Conservation (phyloP, 2,797 vertebrate genomes). For the Periparus ater region DNA sequence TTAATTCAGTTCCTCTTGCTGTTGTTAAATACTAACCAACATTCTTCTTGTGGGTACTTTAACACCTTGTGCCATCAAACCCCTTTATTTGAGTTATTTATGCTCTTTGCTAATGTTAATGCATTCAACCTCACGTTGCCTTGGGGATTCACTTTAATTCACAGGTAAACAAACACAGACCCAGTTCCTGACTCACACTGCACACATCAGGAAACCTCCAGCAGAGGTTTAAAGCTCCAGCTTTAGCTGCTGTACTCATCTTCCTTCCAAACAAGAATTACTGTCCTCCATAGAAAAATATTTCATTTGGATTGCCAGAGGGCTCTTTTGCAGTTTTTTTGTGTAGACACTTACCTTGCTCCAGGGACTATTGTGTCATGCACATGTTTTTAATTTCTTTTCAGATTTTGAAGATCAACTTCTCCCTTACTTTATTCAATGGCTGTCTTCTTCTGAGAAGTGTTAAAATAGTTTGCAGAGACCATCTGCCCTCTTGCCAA, state of each 20-base stretch:
- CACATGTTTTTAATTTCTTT: background rate
- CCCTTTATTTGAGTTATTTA: background rate
- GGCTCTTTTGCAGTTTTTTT: background rate
- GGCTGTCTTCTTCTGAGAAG: background rate
- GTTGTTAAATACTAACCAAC: background rate
- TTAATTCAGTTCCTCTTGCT: background rate
- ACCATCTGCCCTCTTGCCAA: conserved; percentile 23
- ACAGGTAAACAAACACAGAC: background rate
- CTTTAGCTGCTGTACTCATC: background rate
- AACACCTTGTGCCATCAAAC: background rate
- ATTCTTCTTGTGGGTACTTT: background rate
- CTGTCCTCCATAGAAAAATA: background rate
- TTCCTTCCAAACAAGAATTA: background rate
- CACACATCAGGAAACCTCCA: background rate
- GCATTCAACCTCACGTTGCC: background rate
- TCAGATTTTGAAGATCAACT: background rate
- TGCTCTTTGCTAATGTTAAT: background rate
- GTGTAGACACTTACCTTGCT: background rate
- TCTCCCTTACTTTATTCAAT: background rate
- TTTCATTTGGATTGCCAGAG: background rate
- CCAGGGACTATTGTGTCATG: background rate
- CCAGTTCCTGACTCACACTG: background rate
- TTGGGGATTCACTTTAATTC: background rate
- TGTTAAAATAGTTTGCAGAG: background rate
- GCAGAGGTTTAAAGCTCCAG: background rate